Evolutionary conservation across 1,140 invertebrate genomes (phyloP), one percentile per base, ranked within the genome.

Genomic region (Rhyacophila brunnea): DNA sequence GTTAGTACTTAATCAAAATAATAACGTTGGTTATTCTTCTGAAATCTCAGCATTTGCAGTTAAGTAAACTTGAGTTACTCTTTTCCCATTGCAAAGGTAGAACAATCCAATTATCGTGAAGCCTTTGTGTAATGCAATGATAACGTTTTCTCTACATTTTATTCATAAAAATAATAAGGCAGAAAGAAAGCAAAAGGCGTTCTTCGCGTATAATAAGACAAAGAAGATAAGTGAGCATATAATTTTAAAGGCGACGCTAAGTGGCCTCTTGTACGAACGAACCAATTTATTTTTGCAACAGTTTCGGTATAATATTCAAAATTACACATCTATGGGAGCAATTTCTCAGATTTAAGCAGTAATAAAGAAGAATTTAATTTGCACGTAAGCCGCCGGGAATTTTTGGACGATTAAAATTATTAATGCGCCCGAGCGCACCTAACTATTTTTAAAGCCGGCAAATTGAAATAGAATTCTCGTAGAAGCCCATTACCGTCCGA

Each of bases 281-380:
- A 13, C 13, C 28, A 20, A 32, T 32, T 48, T 48, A 48, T 35
- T 5, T 32, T 14, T 14, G 23, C 48, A 52, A 46, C 43, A 55
- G 52, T 46, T 42, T 20, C 52, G 43, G 28, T 46, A n/a, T 40
- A 15, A 40, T 40, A 40, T 40, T 13, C 15, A 40, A 13, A 13
- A 40, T 40, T 40, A 13, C 43, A 32, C 40, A 45, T 55, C 40
- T 45, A 45, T 28, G 43, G 34, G 20, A 42, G 43, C 52, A 42
- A 55, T 57, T 57, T 62, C 60, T 62, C 60, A 58, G 60, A 49
- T 54, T 63, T 58, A 53, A 63, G 43, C 50, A 51, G 60, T 43
- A 58, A 63, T 63, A 63, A 63, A 63, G 60, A 48, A 58, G 60
- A 52, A 58, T 63, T 63, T 58, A 63, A 63, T 63, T 63, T 63